phyloP scores from a whole-genome alignment of 2,113 vertebrate species.

The Ovibos moschatus region DNA sequence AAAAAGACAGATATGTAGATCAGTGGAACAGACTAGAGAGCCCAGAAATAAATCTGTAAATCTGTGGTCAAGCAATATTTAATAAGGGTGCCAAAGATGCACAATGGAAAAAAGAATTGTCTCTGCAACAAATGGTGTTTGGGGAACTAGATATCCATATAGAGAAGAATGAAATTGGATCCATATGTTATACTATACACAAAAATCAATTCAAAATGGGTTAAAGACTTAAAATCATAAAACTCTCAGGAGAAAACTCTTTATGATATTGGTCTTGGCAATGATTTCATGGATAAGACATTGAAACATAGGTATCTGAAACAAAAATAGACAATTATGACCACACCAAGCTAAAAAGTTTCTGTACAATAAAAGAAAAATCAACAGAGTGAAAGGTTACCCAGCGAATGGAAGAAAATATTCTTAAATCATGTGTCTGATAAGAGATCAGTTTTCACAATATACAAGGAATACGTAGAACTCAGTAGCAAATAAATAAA shows the following conservation, averaged over 20 bases:
- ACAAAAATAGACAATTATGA: background rate
- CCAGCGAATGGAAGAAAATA: background rate
- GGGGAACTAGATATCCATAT: background rate
- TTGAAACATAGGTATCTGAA: background rate
- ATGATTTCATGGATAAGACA: background rate
- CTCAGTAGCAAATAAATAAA: background rate
- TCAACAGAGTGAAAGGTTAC: background rate
- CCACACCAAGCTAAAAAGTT: background rate
- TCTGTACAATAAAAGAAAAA: background rate
- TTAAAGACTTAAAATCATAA: background rate
- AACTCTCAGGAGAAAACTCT: background rate
- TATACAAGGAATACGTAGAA: background rate
- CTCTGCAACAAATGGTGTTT: background rate
- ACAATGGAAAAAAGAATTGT: background rate
- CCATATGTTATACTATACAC: background rate
- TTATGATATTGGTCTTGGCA: background rate
- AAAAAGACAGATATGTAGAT: background rate
- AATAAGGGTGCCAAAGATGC: background rate
- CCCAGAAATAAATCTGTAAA: background rate
- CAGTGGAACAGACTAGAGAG: background rate
- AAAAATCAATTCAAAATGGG: background rate
- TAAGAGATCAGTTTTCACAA: background rate
- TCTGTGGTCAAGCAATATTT: background rate
- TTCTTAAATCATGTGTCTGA: background rate
- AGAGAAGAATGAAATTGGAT: background rate